Evolutionary conservation across 2,888 invertebrate genomes (phyloP).

Genomic region (Anticlea derivata): DNA sequence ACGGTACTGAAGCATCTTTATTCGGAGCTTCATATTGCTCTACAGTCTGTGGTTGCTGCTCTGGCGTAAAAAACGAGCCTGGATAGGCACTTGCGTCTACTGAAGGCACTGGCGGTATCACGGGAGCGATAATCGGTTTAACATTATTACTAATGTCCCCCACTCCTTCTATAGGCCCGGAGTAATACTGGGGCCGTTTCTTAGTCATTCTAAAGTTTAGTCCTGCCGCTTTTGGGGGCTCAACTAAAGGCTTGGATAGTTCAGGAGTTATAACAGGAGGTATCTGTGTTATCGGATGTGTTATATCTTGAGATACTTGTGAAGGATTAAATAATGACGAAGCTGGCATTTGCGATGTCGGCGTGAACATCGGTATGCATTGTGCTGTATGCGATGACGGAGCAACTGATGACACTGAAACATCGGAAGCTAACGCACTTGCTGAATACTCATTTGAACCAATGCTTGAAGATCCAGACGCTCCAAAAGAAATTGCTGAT

Average conservation of each 20-base stretch:
- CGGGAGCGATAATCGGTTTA: conserved; percentile 59
- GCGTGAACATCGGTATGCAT: conserved; percentile 18
- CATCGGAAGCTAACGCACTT: neutral
- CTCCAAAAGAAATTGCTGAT: conserved; percentile 1
- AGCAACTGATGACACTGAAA: conserved; percentile 6
- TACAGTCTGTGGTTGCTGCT: conserved; percentile 29
- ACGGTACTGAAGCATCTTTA: conserved; percentile 33
- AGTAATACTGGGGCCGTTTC: conserved; percentile 75
- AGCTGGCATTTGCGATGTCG: conserved; percentile 26
- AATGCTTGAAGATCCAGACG: neutral
- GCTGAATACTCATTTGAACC: conserved; percentile 1
- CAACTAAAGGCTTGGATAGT: conserved; percentile 49
- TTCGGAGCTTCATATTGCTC: conserved; percentile 15
- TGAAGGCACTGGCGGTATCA: conserved; percentile 36
- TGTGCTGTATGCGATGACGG: conserved; percentile 10
- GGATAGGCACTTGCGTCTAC: conserved; percentile 45
- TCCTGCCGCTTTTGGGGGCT: conserved; percentile 67
- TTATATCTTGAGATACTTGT: conserved; percentile 17
- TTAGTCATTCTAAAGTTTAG: conserved; percentile 69
- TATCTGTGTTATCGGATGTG: conserved; percentile 22
- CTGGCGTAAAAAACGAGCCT: conserved; percentile 63
- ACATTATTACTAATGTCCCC: conserved; percentile 69
- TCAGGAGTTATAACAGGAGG: conserved; percentile 35
- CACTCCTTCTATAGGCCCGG: conserved; percentile 75
- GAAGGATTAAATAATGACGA: conserved; percentile 43